Evolutionary conservation across 2,113 vertebrate genomes (phyloP).

Genomic region (Muntiacus reevesi): DNA sequence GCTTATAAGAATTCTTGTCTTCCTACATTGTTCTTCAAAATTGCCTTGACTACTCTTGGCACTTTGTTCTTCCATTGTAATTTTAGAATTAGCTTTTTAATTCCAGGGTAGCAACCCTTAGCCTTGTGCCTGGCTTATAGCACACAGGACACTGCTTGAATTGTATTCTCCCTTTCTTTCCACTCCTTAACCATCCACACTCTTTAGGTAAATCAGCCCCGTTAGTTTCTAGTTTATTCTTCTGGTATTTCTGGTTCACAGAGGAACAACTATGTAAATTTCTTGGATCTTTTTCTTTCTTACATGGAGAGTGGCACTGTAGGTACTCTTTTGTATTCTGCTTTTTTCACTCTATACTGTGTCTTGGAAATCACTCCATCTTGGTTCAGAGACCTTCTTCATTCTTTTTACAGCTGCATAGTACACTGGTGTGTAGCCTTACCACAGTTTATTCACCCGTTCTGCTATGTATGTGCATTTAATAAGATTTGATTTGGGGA

Average conservation of each 20-base stretch:
- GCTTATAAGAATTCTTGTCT: background rate
- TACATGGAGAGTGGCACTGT: background rate
- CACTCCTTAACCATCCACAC: background rate
- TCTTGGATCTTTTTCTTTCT: background rate
- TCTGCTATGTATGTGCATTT: background rate
- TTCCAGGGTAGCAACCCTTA: background rate
- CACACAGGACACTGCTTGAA: background rate
- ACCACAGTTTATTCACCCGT: background rate
- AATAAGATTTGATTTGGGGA: background rate
- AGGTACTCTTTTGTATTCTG: background rate
- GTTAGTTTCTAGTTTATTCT: background rate
- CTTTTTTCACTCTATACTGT: background rate
- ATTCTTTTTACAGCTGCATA: background rate
- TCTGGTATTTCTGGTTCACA: background rate
- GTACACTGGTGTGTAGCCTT: background rate
- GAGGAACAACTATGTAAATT: background rate
- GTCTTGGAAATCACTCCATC: background rate
- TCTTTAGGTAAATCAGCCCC: background rate
- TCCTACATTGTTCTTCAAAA: background rate
- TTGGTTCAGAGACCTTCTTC: background rate
- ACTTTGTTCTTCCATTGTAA: background rate
- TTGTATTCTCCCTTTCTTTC: background rate
- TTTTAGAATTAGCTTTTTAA: background rate
- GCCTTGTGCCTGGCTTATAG: background rate
- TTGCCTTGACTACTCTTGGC: background rate